These are phyloP conservation scores for Ostrea denselamellosa DNA, from an alignment of 1,140 invertebrate species.

Conservation along the genomic window DNA sequence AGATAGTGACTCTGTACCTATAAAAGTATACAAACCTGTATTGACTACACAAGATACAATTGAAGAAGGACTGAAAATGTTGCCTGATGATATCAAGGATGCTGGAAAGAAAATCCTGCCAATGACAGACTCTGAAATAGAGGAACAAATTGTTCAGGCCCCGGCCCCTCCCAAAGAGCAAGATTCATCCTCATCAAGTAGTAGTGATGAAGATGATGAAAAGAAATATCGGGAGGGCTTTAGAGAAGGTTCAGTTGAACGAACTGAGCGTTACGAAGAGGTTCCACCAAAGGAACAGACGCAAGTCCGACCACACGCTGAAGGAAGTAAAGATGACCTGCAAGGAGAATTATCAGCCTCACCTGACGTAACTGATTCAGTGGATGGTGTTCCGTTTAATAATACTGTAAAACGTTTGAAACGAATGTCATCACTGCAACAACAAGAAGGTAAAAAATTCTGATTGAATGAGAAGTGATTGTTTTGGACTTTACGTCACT, in stretches of 20 bases:
- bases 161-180: neutral
- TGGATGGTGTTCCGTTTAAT: neutral
- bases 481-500: neutral
- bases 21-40: slow-evolving; percentile 8
- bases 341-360: neutral
- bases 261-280: slow-evolving; percentile 49
- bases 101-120: neutral
- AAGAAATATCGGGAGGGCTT: neutral
- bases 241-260: slow-evolving; percentile 41
- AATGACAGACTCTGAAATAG: slow-evolving; percentile 4
- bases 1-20: neutral
- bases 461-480: neutral
- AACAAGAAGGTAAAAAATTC: slow-evolving; percentile 24
- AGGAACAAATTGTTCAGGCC: slow-evolving; percentile 23
- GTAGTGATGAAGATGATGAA: neutral
- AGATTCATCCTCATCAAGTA: neutral
- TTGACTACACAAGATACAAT: slow-evolving; percentile 13
- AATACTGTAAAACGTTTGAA: slow-evolving; percentile 8
- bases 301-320: neutral
- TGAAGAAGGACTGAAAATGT: slow-evolving; percentile 16
- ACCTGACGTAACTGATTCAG: neutral
- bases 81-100: slow-evolving; percentile 20
- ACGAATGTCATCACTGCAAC: slow-evolving; percentile 14
- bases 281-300: slow-evolving; percentile 18
- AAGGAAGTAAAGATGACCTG: neutral